Base-by-base conservation (phyloP, 2,797 vertebrate species). In the Spinus pinus region DNA sequence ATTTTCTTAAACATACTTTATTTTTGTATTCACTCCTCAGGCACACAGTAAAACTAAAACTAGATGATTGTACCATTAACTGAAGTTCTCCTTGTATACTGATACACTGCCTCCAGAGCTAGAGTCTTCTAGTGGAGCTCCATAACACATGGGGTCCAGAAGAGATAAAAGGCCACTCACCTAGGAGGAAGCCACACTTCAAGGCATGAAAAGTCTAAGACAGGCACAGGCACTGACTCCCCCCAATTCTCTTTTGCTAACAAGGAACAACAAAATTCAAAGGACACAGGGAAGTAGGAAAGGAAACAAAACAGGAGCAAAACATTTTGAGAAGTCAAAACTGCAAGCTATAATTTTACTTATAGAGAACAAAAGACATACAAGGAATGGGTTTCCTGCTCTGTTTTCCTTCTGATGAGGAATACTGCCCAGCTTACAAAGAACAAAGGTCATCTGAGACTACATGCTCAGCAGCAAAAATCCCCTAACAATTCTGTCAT, bases 1-100 rank as follows among this genome's bases (percentile, higher is more conserved):
- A 70, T 87, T 95, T 94, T 78, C 57, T 96, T 94, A 94, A 95
- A 61, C 69, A 87, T 69, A 56, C 23, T 77, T 72, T 25, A 49
- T 83, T 94, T 91, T 85, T 74, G 50, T 54, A 93, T 92, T 95
- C 77, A 82, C 61, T 90, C 95, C 71, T 87, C 57, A 73, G 91
- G 93, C 90, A 92, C 30, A 56, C 11, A 89, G 39, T 19, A 73
- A 62, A 49, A 71, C 53, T 91, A 89, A 86, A 81, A 81, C 14
- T 10, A 41, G 33, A 47, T 72, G 20, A 82, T 8, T 71, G 82
- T 47, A 90, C 65, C 64, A 82, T 66, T 90, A 92, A 85, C 47
- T 64, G 46, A 42, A 60, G 57, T 39, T 91, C 37, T 94, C 33
- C 58, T 89, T 15, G 3, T 84, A 51, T 25, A 62, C 23, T 70